Evolutionary conservation across 2,113 vertebrate genomes (phyloP).

Genomic region (Macrotus californicus): DNA sequence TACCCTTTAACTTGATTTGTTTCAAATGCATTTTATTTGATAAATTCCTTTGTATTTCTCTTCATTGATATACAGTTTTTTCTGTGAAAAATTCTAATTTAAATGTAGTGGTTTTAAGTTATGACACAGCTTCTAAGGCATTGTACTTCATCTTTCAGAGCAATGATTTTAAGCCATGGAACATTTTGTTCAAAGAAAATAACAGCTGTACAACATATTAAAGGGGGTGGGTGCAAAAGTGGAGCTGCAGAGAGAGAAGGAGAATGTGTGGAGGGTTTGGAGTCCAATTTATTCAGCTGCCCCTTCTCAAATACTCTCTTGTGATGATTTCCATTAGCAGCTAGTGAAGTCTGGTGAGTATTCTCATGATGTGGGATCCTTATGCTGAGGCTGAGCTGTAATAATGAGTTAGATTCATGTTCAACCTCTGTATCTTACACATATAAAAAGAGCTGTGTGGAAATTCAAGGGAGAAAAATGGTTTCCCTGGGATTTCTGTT

Average conservation of each 20-base stretch:
- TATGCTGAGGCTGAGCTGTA: background rate
- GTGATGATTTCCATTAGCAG: background rate
- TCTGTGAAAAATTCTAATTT: background rate
- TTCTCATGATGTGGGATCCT: background rate
- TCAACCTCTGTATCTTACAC: background rate
- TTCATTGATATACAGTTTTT: background rate
- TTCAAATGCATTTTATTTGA: background rate
- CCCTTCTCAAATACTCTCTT: background rate
- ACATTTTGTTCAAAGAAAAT: background rate
- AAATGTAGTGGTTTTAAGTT: background rate
- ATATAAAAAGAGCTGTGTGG: background rate
- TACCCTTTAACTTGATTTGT: background rate
- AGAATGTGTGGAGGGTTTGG: background rate
- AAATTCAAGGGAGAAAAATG: slow-evolving; percentile 10
- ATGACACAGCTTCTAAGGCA: background rate
- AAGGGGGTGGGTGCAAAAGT: rapidly evolving
- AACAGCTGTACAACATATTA: background rate
- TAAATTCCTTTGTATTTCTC: background rate
- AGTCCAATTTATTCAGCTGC: background rate
- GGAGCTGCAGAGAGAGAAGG: background rate
- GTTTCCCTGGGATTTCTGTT: background rate
- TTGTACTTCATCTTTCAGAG: background rate
- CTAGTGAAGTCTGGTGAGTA: background rate
- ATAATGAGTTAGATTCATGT: background rate
- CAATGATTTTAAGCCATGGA: background rate